Percentiles rank a stretch among this genome's conserved stretches.
Evolutionary conservation across 1,140 invertebrate genomes (phyloP).

Genomic region (Macrocentrus cingulum): DNA sequence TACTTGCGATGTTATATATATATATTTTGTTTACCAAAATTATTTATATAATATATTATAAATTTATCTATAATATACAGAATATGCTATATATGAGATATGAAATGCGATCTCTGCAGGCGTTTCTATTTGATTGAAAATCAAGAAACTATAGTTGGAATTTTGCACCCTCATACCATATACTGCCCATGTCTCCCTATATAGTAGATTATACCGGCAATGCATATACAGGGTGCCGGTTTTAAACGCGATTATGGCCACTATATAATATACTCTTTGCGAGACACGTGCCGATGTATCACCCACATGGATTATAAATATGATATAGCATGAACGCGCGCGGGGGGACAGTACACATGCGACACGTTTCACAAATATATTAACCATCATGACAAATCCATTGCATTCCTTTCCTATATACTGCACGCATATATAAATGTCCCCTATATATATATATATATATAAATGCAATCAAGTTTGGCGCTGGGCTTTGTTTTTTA

Average conservation of each 20-base stretch:
- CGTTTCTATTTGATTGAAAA: conserved; percentile 21
- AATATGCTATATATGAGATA: too few species aligned
- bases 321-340: conserved; percentile 43
- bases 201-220: too few species aligned
- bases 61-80: too few species aligned
- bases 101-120: too few species aligned
- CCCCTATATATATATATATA: background rate
- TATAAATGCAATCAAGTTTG: background rate
- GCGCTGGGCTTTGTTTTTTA: background rate
- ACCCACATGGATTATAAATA: conserved; percentile 57
- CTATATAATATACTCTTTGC: conserved; percentile 37
- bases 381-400: conserved; percentile 2
- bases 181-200: background rate
- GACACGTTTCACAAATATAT: conserved; percentile 10
- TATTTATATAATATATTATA: too few species aligned
- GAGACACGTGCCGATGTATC: conserved; percentile 54
- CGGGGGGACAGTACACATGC: too few species aligned
- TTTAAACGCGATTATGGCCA: conserved; percentile 55
- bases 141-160: conserved; percentile 17
- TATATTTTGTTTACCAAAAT: too few species aligned
- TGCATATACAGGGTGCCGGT: conserved; percentile 31
- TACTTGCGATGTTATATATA: too few species aligned
- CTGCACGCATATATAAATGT: background rate
- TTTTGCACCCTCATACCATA: background rate
- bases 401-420: conserved; percentile 11